A percentile compares a stretch with the other conserved stretches of the same genome.
Conservation (phyloP, 2,888 invertebrate genomes). For the Cephalotes varians region DNA sequence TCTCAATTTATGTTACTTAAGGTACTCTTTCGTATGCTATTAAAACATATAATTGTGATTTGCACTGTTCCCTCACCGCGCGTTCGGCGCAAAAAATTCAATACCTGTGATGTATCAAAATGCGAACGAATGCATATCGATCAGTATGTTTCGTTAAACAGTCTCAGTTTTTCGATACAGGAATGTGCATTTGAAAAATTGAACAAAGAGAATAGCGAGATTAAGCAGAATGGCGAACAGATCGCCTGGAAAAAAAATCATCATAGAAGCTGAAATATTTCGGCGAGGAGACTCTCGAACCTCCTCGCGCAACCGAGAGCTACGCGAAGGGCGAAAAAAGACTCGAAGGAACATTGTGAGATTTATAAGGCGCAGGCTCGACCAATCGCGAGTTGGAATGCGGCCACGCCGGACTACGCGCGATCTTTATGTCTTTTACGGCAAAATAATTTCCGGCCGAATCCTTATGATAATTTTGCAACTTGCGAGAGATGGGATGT, state of each 20-base stretch:
- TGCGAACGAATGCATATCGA: no score
- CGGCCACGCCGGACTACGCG: slow-evolving; percentile 72
- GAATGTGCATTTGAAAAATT: neutral
- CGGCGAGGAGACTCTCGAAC: slow-evolving; percentile 4
- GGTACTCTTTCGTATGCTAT: no score
- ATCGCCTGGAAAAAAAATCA: neutral
- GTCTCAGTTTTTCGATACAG: no score
- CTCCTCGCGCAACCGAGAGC: slow-evolving; percentile 55
- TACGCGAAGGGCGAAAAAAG: slow-evolving; percentile 69
- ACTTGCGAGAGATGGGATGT: no score
- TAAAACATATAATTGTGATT: no score
- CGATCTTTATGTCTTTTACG: slow-evolving; percentile 70
- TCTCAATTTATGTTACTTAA: no score
- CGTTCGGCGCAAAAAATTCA: no score
- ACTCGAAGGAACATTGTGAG: slow-evolving; percentile 61
- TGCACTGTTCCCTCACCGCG: no score
- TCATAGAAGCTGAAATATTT: slow-evolving; percentile 5
- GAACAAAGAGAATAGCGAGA: neutral
- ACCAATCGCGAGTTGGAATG: slow-evolving; percentile 72
- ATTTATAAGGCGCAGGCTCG: slow-evolving; percentile 72
- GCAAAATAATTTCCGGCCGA: slow-evolving; percentile 53
- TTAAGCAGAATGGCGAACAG: neutral
- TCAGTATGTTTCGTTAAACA: no score
- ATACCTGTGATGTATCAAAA: no score
- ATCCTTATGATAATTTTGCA: slow-evolving; percentile 42